These are phyloP conservation scores for Microcebus lehilahytsara DNA, from an alignment of 2,113 vertebrate genomes.

Conservation along the genomic window DNA sequence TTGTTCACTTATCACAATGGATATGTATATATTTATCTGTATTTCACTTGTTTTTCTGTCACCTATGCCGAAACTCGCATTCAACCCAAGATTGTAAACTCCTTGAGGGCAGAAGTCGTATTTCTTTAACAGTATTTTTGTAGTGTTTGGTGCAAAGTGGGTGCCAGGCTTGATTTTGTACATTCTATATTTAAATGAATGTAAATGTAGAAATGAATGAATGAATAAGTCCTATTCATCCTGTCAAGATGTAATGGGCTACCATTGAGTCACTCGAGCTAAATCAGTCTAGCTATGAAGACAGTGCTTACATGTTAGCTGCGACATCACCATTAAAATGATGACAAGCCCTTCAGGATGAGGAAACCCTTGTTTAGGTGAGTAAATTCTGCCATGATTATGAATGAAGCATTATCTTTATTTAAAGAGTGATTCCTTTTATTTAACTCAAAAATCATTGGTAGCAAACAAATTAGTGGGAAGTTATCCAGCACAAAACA, in stretches of 20 bases:
- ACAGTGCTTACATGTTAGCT: background rate
- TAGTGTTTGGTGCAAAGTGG: background rate
- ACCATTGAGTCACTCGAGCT: background rate
- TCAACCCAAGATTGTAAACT: background rate
- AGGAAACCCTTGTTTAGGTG: background rate
- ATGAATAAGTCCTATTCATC: background rate
- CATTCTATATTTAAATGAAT: no score
- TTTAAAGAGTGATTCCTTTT: background rate
- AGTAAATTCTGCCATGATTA: background rate
- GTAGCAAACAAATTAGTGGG: background rate
- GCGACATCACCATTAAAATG: background rate
- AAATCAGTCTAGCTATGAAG: background rate
- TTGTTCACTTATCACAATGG: background rate
- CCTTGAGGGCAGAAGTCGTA: background rate
- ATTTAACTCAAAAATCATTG: background rate
- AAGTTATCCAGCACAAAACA: background rate
- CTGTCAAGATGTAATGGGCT: background rate
- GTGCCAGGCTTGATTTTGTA: background rate
- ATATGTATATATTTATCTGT: background rate
- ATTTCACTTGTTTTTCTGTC: background rate
- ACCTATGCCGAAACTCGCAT: background rate
- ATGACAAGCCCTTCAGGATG: background rate
- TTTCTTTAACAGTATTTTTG: background rate
- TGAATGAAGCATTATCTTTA: background rate
- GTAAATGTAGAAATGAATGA: background rate